Base-by-base conservation (phyloP, 2,113 vertebrate genomes). In the Caloenas nicobarica region DNA sequence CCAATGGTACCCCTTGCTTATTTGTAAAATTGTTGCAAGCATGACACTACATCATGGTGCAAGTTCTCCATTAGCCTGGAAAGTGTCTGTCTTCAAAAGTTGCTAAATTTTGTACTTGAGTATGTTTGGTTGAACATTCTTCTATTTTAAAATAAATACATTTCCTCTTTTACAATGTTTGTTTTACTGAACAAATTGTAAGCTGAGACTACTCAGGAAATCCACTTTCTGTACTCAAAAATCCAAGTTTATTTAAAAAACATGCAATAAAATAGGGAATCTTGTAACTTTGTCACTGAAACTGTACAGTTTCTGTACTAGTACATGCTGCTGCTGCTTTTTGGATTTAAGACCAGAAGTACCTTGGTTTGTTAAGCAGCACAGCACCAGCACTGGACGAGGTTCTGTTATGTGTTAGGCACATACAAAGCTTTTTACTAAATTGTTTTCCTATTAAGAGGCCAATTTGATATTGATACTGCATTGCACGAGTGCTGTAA, bases 401-500 rank as follows among this genome's bases (percentile, higher is more conserved):
- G 34, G 46, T 66, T 91, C 3, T 70, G n/a, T 68, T 66, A 36
- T 48, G 28, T 81, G 11, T 92, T 76, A 61, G 86, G 72, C 92
- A 89, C 17, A 34, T 91, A 48, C 3, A 85, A 53, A 93, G 29
- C 24, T 81, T 94, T 93, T 72, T 91, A 73, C 65, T 78, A 73
- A 89, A 84, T 92, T 50, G 40, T 88, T 94, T 92, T 91, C 53
- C 86, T 90, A 21, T 87, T 78, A 78, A 82, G 72, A 93, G 61
- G 71, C 89, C 88, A 81, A 87, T 89, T 95, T 91, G 78, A 83
- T 76, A 79, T 1, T 89, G 94, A 77, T 83, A 71, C 56, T 91
- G 31, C 81, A 60, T 96, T 84, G 77, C 93, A 86, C 85, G 69
- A 91, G 86, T 97, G 95, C 92, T 97, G 92, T 96, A 84, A 57